Percentiles rank a stretch among this genome's conserved stretches.
Evolutionary conservation across 2,113 vertebrate species (phyloP).

Genomic region (Azemiops feae): DNA sequence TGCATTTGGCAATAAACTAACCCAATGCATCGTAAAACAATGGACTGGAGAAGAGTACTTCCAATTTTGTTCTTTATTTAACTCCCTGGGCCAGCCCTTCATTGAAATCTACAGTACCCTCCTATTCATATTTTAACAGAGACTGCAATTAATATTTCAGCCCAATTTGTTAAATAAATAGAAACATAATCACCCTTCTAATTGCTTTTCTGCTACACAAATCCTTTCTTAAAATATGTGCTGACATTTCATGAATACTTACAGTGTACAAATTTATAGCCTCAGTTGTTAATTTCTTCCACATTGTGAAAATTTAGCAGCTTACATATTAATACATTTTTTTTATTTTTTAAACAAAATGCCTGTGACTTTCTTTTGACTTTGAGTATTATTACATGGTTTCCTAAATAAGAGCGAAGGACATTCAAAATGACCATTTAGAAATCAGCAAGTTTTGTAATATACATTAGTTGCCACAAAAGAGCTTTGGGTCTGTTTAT

Average conservation of each 20-base stretch:
- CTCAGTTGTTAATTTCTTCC: conserved; percentile 32
- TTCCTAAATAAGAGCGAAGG: conserved; percentile 1
- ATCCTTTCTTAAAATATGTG: conserved; percentile 43
- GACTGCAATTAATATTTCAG: conserved; percentile 60
- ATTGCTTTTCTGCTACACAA: conserved; percentile 27
- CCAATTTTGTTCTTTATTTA: conserved; percentile 50
- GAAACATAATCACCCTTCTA: conserved; percentile 42
- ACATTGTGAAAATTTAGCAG: conserved; percentile 14
- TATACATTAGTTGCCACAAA: not conserved
- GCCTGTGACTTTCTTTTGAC: not conserved
- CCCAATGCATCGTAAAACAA: not conserved
- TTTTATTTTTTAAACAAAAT: not conserved
- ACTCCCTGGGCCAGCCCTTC: conserved; percentile 27
- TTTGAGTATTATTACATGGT: not conserved
- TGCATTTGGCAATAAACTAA: not conserved
- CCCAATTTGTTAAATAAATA: conserved; percentile 55
- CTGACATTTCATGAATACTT: conserved; percentile 31
- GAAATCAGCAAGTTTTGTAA: not conserved
- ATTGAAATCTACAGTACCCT: conserved; percentile 59
- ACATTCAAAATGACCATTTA: not conserved
- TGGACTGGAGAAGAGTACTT: not conserved
- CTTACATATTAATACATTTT: conserved; percentile 16
- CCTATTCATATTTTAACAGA: not conserved
- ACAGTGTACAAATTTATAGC: conserved; percentile 25
- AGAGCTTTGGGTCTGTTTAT: not conserved